Evolutionary conservation across 2,888 invertebrate species (phyloP).

Genomic region (Acrobasis repandana): DNA sequence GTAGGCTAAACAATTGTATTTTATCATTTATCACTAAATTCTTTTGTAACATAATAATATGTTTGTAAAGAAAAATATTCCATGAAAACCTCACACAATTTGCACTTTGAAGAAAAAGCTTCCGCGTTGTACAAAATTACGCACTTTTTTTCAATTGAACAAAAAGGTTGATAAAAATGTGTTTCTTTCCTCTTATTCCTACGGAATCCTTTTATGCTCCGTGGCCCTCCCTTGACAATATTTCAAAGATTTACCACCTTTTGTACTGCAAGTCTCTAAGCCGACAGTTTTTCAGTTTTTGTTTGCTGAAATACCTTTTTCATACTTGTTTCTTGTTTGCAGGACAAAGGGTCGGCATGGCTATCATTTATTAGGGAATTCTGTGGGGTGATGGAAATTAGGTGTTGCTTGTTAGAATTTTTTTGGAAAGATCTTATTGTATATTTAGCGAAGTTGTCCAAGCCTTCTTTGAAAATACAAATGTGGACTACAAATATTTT

Average conservation of each 20-base stretch:
- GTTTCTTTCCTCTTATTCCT: constrained; percentile 28
- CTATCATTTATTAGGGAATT: constrained; percentile 8
- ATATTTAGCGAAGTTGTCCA: not conserved
- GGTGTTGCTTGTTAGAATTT: constrained; percentile 7
- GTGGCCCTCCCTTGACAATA: constrained; percentile 31
- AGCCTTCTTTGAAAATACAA: not conserved
- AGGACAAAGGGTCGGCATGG: constrained; percentile 27
- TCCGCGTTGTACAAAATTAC: not conserved
- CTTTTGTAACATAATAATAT: too few relatives aligned
- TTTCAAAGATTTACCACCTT: constrained; percentile 44
- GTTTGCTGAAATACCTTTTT: constrained; percentile 44
- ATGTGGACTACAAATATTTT: too few relatives aligned
- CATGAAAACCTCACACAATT: not conserved
- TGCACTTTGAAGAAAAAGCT: not conserved
- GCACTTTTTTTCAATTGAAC: not conserved
- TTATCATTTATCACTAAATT: too few relatives aligned
- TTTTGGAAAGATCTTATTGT: not conserved
- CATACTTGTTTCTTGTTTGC: constrained; percentile 35
- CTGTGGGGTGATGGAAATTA: constrained; percentile 1
- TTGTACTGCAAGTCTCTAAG: constrained; percentile 41
- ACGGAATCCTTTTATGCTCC: constrained; percentile 37
- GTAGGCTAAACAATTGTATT: too few relatives aligned
- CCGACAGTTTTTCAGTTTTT: constrained; percentile 41
- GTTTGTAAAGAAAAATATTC: not conserved
- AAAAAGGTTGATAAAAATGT: constrained; percentile 38